These are phyloP conservation scores for Leptodirus hochenwartii DNA, from an alignment of 2,888 invertebrate genomes.

Conservation along the genomic window DNA sequence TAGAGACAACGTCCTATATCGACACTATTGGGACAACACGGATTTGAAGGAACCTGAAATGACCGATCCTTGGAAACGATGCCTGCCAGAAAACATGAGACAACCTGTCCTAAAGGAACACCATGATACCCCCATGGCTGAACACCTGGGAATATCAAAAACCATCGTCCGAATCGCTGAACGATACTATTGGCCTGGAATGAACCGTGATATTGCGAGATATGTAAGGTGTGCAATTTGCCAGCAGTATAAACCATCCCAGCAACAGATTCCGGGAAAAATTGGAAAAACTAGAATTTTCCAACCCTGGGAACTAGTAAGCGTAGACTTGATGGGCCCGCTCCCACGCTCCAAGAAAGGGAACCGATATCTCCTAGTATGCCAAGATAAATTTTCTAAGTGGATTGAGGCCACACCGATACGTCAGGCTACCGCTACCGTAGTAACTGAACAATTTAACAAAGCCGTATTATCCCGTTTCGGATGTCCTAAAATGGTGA, in stretches of 20 bases:
- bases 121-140: conserved; percentile 10
- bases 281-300: conserved; percentile 11
- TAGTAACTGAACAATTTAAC: conserved; percentile 5
- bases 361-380: conserved; percentile 14
- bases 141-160: conserved; percentile 11
- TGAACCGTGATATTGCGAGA: conserved; percentile 12
- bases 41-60: no score
- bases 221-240: conserved; percentile 15
- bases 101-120: conserved; percentile 8
- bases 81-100: no score
- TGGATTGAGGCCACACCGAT: conserved; percentile 15
- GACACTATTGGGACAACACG: conserved; percentile 5
- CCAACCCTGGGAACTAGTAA: conserved; percentile 15
- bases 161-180: conserved; percentile 9
- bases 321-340: conserved; percentile 18
- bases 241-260: conserved; percentile 14
- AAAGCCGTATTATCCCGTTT: no score
- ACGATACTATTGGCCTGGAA: conserved; percentile 13
- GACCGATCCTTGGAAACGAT: no score
- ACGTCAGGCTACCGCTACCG: conserved; percentile 11
- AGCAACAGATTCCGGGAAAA: conserved; percentile 11
- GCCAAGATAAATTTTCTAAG: conserved; percentile 17
- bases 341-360: conserved; percentile 16
- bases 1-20: neutral
- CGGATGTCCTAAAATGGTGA: conserved; percentile 8